Conservation (phyloP, 2,888 invertebrate genomes). For the Machimus rusticus region DNA sequence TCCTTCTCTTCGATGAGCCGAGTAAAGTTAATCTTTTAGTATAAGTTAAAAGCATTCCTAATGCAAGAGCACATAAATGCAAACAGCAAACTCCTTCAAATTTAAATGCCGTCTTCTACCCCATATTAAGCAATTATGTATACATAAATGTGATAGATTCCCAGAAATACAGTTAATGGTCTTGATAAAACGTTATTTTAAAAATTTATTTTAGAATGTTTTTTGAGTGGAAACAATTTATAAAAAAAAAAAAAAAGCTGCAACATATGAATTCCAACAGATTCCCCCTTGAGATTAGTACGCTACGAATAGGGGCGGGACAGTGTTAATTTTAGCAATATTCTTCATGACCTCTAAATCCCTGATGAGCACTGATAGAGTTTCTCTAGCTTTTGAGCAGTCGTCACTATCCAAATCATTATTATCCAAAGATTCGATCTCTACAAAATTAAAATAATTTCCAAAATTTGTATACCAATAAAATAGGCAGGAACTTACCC, state of each 20-base stretch:
- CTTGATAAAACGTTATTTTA: not conserved
- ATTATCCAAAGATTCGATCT: slow-evolving; percentile 68
- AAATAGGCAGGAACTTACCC: slow-evolving; percentile 62
- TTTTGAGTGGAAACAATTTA: not conserved
- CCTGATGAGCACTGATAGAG: slow-evolving; percentile 75
- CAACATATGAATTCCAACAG: not conserved
- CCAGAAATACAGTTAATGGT: not conserved
- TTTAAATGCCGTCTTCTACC: not conserved
- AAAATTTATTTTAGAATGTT: no score
- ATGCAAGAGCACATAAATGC: not conserved
- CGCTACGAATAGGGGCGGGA: slow-evolving; percentile 43
- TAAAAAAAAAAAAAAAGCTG: not conserved
- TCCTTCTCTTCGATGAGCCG: not conserved
- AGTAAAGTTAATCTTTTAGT: not conserved
- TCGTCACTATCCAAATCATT: slow-evolving; percentile 68
- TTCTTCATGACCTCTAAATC: slow-evolving; percentile 77
- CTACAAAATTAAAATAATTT: slow-evolving; percentile 55
- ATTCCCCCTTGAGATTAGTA: not conserved
- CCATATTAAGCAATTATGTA: not conserved
- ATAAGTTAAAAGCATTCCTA: not conserved
- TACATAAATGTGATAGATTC: not conserved
- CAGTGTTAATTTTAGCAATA: slow-evolving; percentile 67
- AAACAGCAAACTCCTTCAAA: slow-evolving; percentile 10
- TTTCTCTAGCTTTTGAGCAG: slow-evolving; percentile 74
- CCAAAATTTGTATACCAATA: not conserved